These are phyloP conservation scores for Sebastes minor DNA, from an alignment of 2,797 vertebrate species.

Conservation along the genomic window DNA sequence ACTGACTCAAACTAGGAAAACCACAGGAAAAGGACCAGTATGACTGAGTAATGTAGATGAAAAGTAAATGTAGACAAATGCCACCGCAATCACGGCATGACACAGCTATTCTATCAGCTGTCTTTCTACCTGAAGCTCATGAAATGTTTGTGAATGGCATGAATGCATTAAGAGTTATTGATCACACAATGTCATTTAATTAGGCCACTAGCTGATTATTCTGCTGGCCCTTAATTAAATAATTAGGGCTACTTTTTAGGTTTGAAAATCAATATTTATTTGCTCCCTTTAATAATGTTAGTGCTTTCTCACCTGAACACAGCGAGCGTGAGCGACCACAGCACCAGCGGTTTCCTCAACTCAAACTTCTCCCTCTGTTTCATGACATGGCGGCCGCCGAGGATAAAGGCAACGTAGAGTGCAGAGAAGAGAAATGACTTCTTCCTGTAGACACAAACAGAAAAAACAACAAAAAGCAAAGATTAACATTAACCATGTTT, in stretches of 20 bases:
- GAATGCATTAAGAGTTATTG: neutral
- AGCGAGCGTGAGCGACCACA: constrained; percentile 97
- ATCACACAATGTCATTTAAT: neutral
- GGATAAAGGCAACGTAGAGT: constrained; percentile 95
- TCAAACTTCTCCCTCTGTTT: constrained; percentile 99
- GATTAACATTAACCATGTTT: neutral
- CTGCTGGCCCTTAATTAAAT: neutral
- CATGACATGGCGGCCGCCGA: constrained; percentile 97
- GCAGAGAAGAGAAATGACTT: constrained; percentile 98
- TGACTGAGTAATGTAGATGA: neutral
- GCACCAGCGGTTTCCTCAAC: constrained; percentile 94
- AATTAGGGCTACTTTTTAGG: too few relatives aligned
- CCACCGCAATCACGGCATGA: neutral
- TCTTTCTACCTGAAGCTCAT: neutral
- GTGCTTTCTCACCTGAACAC: constrained; percentile 90
- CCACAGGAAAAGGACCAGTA: neutral
- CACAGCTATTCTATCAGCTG: neutral
- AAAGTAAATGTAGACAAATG: neutral
- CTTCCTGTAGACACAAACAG: constrained; percentile 85
- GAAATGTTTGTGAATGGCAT: neutral
- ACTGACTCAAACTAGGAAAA: neutral
- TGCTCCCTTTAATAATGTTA: neutral
- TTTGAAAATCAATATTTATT: neutral
- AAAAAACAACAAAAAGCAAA: neutral
- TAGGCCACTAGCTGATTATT: neutral